Evolutionary conservation across 2,888 invertebrate species (phyloP).

Genomic region (Celastrina argiolus): DNA sequence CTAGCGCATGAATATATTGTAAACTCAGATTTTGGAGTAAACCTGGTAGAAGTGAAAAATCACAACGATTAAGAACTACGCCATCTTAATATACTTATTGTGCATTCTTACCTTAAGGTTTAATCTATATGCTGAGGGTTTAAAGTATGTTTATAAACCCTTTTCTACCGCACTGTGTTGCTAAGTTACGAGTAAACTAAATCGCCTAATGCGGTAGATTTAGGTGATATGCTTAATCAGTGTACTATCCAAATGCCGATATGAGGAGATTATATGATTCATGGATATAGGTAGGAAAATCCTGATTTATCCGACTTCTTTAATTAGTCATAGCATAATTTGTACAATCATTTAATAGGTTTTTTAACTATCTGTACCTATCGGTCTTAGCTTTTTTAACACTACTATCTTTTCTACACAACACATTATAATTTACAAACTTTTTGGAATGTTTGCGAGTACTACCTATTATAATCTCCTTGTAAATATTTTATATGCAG

Average conservation of each 20-base stretch:
- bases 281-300: conserved; percentile 20
- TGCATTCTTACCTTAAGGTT: neutral
- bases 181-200: conserved; percentile 1
- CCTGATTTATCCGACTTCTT: neutral
- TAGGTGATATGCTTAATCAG: conserved; percentile 55
- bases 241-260: conserved; percentile 58
- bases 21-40: conserved; percentile 28
- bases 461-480: conserved; percentile 40
- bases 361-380: no score
- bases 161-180: conserved; percentile 13
- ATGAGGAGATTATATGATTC: conserved; percentile 53
- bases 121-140: conserved; percentile 15
- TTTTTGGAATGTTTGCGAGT: neutral
- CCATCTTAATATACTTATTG: neutral
- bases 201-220: conserved; percentile 39
- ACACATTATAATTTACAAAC: neutral
- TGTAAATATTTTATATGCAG: conserved; percentile 36
- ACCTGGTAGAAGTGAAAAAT: neutral
- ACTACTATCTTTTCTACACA: neutral
- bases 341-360: conserved; percentile 3
- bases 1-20: conserved; percentile 50
- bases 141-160: conserved; percentile 17
- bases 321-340: conserved; percentile 11
- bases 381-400: neutral
- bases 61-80: neutral